Conservation (phyloP, 1,140 invertebrate genomes). For the Brachionus sp. region DNA sequence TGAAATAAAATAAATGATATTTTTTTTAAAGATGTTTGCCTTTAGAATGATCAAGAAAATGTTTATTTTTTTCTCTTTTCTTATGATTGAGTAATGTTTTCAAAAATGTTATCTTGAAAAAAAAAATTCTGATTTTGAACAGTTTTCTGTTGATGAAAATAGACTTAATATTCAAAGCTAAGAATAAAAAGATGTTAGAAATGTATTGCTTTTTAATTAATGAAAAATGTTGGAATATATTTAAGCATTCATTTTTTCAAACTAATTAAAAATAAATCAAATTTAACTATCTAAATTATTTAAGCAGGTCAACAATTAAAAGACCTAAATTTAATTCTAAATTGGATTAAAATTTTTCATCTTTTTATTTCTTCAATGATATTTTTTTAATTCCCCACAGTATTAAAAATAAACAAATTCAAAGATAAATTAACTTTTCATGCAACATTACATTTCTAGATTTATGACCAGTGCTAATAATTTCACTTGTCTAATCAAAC, state of each 20-base stretch:
- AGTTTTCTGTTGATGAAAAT: too few relatives aligned
- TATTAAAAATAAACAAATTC: background rate
- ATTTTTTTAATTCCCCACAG: background rate
- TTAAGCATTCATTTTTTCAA: background rate
- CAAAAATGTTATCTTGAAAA: too few relatives aligned
- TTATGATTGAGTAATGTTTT: too few relatives aligned
- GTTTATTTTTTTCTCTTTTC: too few relatives aligned
- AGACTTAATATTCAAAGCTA: too few relatives aligned
- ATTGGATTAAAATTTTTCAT: background rate
- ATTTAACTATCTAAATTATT: background rate
- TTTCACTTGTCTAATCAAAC: background rate
- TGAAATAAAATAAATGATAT: too few relatives aligned
- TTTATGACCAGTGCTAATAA: background rate
- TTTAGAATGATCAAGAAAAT: too few relatives aligned
- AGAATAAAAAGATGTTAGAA: background rate
- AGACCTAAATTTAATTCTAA: background rate
- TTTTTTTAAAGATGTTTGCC: too few relatives aligned
- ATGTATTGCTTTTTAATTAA: background rate
- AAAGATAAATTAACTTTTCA: background rate
- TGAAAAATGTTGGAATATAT: background rate
- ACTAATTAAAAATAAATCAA: background rate
- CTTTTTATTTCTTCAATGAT: background rate
- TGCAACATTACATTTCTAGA: background rate
- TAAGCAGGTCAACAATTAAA: background rate
- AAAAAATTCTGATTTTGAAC: too few relatives aligned